Base-by-base conservation (phyloP, 2,113 vertebrate genomes). In the Sceloporus tristichus region DNA sequence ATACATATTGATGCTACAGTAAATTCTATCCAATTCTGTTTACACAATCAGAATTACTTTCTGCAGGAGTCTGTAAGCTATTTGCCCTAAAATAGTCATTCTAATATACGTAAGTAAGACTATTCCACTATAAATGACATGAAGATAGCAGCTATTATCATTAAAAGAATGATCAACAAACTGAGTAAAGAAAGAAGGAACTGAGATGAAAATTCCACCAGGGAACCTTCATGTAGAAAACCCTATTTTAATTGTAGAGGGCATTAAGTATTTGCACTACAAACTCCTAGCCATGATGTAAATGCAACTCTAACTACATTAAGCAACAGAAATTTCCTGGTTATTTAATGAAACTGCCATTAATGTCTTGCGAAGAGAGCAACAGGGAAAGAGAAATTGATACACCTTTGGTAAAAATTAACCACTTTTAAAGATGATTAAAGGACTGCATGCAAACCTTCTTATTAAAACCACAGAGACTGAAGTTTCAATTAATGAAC, bases 401-500 rank as follows among this genome's bases (percentile, higher is more conserved):
- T 87, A 16, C 42, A 83, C 38, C 29, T 94, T 90, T 91, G 66
- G 42, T 95, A 94, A 56, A 86, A 94, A 93, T 91, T 88, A 96
- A 93, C 81, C 42, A 83, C 42, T 89, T 91, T 38, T 92, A 66
- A 95, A 93, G 66, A 85, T 91, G 79, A 93, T 93, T 95, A 93
- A 92, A 92, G 89, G 90, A 82, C 68, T 90, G 9, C 79, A 87
- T 90, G 40, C 81, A 53, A 87, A 89, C 56, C n/a, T 92, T 94
- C 94, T 94, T 92, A 90, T 93, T 95, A 88, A 94, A 95, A 94
- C 79, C 14, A 65, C 21, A 88, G 85, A 93, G 88, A 90, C 38
- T 90, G 68, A 94, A 93, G 86, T 91, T 96, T 93, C 82, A 94
- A 65, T 93, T 96, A 95, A 93, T 92, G 90, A 95, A 92, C 68